Evolutionary conservation across 2,888 invertebrate species (phyloP), one percentile per base, ranked within the genome.

Genomic region (Drosophila recens): DNA sequence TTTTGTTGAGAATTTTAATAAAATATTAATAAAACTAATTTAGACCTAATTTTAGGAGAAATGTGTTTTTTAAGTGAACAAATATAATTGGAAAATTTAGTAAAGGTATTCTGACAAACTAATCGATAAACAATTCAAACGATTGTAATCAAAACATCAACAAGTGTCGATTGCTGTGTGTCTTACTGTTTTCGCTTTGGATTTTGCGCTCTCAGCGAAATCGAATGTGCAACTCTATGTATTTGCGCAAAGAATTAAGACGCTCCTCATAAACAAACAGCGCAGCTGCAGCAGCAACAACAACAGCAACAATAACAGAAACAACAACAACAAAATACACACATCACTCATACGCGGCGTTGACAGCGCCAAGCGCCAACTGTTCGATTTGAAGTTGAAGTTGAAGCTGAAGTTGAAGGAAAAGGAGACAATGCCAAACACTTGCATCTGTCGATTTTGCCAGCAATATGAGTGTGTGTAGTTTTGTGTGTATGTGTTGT

Each of bases 281-380:
- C 65, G 40, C 54, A 56, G 43, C 42, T 36, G 61, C 52, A 17
- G 36, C n/a, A 27, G 15, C 66, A 57, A 38, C 46, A 23, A 30
- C 59, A 52, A 5, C 17, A 48, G n/a, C 49, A 42, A 40, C 33
- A 59, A n/a, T n/a, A n/a, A n/a, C n/a, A n/a, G n/a, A n/a, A n/a
- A 20, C 17, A 30, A 33, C 42, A 59, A 20, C 17, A 30, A 33
- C 42, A 42, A 56, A 46, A 75, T 40, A 70, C 75, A 72, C 49
- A 59, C 84, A 84, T 87, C 87, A 69, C 82, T 82, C 85, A 85
- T 85, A 80, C 87, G 82, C 76, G 58, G 63, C 54, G 76, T 75
- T 53, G 67, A 45, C 75, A 70, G 64, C 56, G 56, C 58, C 33
- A 27, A 74, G 68, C 66, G 75, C 61, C 68, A 80, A 82, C 80